Base-by-base conservation (phyloP, 1,140 invertebrate species). In the Saccostrea glomerata region DNA sequence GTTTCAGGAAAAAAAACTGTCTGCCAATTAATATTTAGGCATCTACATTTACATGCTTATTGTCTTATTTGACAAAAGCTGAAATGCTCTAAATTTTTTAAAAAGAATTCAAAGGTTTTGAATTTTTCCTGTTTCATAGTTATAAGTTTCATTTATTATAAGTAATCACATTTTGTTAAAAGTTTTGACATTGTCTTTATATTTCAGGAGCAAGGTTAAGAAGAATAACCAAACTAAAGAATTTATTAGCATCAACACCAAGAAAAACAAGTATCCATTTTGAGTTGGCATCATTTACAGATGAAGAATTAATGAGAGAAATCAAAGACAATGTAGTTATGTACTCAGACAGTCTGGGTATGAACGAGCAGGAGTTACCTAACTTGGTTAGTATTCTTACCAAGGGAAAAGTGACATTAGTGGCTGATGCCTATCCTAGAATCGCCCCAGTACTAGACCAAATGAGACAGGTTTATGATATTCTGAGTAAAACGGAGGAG, bases 361-460 rank as follows among this genome's bases (percentile, higher is more conserved):
- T 98, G 97, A 98, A 98, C 94, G 98, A 98, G 94, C 97, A 96
- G 93, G 98, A 98, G 95, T 95, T 98, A 55, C 96, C 97, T 0
- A 98, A 98, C 94, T 93, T 98, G 1, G 96, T 97, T 84, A 97
- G 96, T 92, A 96, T 92, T 40, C 63, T 94, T 17, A 91, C 91
- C 6, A 96, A 96, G 93, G 97, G 97, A 0, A 97, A 97, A 89
- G 96, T 98, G 5, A 97, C 97, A 15, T 94, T 97, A 0, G 96
- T 98, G 0, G 96, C 97, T 2, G 97, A 98, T 93, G 97, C 97
- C 17, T 97, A 97, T 93, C 98, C 98, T 9, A 96, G 97, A 91
- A 96, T 98, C 7, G 97, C 97, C 0, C 96, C 96, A 56, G 97
- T 97, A 23, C 95, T 98, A 0, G 98, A 98, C 94, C 97, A 98